phyloP scores from a whole-genome alignment of 2,888 invertebrate species.

The Sympetrum striolatum region DNA sequence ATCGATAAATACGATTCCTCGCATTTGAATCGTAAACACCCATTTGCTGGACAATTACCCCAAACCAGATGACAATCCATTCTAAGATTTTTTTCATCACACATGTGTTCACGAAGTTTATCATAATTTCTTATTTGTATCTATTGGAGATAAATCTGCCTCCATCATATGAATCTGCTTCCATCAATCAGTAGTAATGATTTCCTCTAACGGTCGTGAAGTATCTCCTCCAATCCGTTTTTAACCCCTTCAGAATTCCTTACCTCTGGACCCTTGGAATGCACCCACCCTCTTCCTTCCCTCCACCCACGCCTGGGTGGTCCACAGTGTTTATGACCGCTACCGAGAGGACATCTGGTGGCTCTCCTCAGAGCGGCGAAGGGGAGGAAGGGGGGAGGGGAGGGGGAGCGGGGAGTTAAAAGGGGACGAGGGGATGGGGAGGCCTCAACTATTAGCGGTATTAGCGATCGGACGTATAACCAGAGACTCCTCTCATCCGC shows the following conservation, averaged over 20 bases:
- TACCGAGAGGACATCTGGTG: slow-evolving; percentile 38
- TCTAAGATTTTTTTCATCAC: too few relatives aligned
- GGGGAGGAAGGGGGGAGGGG: not conserved
- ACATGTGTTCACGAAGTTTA: not conserved
- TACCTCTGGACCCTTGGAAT: not conserved
- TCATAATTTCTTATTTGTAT: not conserved
- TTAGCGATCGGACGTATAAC: not conserved
- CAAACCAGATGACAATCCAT: too few relatives aligned
- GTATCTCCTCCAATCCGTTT: not conserved
- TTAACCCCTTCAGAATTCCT: not conserved
- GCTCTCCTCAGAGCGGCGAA: slow-evolving; percentile 9
- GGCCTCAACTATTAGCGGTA: not conserved
- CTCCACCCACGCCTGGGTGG: slow-evolving; percentile 40
- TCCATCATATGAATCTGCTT: not conserved
- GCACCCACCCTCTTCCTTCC: slow-evolving; percentile 7
- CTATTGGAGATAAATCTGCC: not conserved
- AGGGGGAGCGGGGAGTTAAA: not conserved
- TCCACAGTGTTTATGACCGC: slow-evolving; percentile 34
- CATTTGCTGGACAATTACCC: too few relatives aligned
- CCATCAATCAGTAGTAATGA: not conserved
- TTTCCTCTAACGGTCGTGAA: not conserved
- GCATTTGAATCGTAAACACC: too few relatives aligned
- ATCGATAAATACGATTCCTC: too few relatives aligned
- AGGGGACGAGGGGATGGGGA: not conserved
- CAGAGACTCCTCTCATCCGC: not conserved